Evolutionary conservation across 1,140 invertebrate species (phyloP).

Genomic region (Zaprionus lachaisei): DNA sequence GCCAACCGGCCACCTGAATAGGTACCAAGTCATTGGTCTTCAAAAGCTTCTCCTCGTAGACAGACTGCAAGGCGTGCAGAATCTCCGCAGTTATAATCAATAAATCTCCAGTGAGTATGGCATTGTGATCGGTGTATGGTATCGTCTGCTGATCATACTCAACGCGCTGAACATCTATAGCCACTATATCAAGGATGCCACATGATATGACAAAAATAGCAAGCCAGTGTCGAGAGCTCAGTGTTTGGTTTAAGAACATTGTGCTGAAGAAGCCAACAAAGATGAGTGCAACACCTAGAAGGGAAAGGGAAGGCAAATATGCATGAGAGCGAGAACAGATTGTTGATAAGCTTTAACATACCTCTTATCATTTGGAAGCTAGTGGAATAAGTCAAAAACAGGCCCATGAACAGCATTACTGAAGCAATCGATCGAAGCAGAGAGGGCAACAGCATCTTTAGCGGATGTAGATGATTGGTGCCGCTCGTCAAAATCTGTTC

Average conservation of each 20-base stretch:
- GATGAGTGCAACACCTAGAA: slow-evolving; percentile 93
- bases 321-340: neutral
- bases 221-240: slow-evolving; percentile 91
- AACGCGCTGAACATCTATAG: slow-evolving; percentile 85
- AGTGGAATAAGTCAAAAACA: slow-evolving; percentile 96
- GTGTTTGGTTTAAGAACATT: slow-evolving; percentile 91
- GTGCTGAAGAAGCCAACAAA: slow-evolving; percentile 96
- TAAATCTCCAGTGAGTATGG: slow-evolving; percentile 95
- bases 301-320: neutral
- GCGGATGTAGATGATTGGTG: slow-evolving; percentile 90
- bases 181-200: slow-evolving; percentile 91
- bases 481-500: slow-evolving; percentile 87
- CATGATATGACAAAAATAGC: slow-evolving; percentile 90
- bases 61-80: slow-evolving; percentile 96
- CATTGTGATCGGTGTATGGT: slow-evolving; percentile 87
- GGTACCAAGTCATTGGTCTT: slow-evolving; percentile 91
- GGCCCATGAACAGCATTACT: slow-evolving; percentile 93
- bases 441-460: slow-evolving; percentile 93
- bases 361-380: slow-evolving; percentile 99
- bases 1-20: slow-evolving; percentile 93
- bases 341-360: slow-evolving; percentile 61
- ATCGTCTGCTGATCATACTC: slow-evolving; percentile 81
- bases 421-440: slow-evolving; percentile 92
- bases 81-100: slow-evolving; percentile 96
- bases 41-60: slow-evolving; percentile 97